These are phyloP conservation scores for Tenualosa thibaudeaui DNA, from an alignment of 2,797 vertebrate species.

Conservation along the genomic window DNA sequence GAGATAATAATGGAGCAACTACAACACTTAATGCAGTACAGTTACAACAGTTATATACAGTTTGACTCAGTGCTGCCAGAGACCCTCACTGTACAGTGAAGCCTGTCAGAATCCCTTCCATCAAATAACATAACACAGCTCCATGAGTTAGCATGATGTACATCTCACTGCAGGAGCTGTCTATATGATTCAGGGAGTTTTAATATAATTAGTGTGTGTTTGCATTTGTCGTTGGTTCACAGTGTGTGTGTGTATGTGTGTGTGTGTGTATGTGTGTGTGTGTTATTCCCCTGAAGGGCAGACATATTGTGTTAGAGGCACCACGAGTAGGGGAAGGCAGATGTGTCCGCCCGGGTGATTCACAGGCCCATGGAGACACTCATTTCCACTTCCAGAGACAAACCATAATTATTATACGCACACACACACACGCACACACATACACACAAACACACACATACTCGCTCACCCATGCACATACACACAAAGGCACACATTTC, in stretches of 20 bases:
- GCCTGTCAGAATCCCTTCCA: background rate
- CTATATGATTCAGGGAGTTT: background rate
- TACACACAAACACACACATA: constrained; percentile 6
- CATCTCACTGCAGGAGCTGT: background rate
- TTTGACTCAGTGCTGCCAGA: background rate
- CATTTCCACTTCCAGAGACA: background rate
- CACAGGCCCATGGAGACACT: background rate
- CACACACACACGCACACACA: constrained; percentile 29
- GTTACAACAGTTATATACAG: too few relatives aligned
- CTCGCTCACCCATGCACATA: background rate
- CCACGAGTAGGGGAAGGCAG: background rate
- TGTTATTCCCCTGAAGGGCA: constrained; percentile 16
- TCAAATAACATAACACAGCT: background rate
- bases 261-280: constrained; percentile 20
- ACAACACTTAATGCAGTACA: constrained; percentile 7
- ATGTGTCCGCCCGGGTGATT: constrained; percentile 4
- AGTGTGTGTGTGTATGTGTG: constrained; percentile 6
- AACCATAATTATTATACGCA: background rate
- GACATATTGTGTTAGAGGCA: constrained; percentile 28
- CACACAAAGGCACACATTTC: background rate
- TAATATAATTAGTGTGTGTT: background rate
- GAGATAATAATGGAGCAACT: background rate
- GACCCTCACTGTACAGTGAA: background rate
- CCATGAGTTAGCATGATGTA: background rate
- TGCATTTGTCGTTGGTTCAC: background rate